Conservation (phyloP, 2,113 vertebrate genomes). For the Lagenorhynchus albirostris region DNA sequence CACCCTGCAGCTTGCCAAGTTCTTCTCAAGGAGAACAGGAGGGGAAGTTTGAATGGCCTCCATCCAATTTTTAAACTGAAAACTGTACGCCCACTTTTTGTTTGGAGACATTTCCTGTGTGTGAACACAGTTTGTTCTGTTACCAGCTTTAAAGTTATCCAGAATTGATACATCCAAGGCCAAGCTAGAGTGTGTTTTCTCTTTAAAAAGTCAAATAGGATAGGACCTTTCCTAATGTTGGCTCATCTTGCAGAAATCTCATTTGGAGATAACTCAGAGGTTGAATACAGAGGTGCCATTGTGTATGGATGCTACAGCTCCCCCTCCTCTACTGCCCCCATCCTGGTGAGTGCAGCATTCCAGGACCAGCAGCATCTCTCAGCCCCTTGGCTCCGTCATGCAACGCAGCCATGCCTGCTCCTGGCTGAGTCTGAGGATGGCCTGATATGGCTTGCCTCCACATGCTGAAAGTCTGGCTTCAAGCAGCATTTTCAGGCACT, state of each 20-base stretch:
- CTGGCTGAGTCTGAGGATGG: neutral
- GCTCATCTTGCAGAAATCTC: neutral
- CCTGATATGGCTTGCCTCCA: neutral
- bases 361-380: neutral
- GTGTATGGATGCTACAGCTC: neutral
- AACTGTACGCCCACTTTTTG: conserved; percentile 50
- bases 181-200: neutral
- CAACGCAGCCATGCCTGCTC: neutral
- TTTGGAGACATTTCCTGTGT: conserved; percentile 50
- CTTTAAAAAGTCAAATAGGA: neutral
- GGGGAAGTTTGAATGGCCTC: conserved; percentile 2
- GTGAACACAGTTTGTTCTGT: conserved; percentile 58
- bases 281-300: neutral
- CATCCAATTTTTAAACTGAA: conserved; percentile 18
- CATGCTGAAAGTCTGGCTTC: neutral
- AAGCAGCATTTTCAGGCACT: neutral
- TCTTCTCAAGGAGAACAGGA: neutral
- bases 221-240: neutral
- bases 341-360: neutral
- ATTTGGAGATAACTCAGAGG: neutral
- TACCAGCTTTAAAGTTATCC: conserved; percentile 45
- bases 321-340: no score
- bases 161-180: conserved; percentile 32
- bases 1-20: neutral
- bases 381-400: neutral